These are phyloP conservation scores for Volucella zonaria DNA, from an alignment of 2,888 invertebrate genomes.

Conservation along the genomic window DNA sequence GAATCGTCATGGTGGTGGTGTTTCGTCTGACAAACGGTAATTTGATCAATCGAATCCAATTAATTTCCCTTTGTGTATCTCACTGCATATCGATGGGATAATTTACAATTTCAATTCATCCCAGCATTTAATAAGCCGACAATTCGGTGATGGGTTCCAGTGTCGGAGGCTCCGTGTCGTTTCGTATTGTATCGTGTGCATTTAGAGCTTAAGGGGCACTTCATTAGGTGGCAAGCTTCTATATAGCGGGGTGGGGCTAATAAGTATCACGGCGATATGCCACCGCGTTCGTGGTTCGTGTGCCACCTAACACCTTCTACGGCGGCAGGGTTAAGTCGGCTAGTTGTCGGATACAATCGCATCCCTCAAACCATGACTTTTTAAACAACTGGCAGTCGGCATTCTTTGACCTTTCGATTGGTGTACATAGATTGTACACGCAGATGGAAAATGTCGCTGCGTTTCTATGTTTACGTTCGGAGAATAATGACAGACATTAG, in stretches of 20 bases:
- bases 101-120: constrained; percentile 27
- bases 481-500: constrained; percentile 26
- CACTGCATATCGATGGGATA: constrained; percentile 27
- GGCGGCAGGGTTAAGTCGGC: background rate
- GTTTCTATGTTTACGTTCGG: background rate
- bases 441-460: background rate
- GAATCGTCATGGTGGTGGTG: background rate
- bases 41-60: constrained; percentile 59
- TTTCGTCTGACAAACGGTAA: constrained; percentile 32
- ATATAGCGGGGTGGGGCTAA: background rate
- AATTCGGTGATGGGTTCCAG: constrained; percentile 1
- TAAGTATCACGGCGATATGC: constrained; percentile 22
- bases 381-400: background rate
- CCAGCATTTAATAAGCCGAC: background rate
- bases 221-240: constrained; percentile 15
- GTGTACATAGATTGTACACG: background rate
- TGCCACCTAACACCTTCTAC: background rate
- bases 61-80: constrained; percentile 36
- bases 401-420: constrained; percentile 13
- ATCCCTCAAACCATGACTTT: too few relatives aligned
- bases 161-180: background rate
- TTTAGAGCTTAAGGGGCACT: background rate
- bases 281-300: background rate
- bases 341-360: constrained; percentile 6
- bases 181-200: background rate